Conservation (phyloP, 2,113 vertebrate genomes). For the Vidua macroura region DNA sequence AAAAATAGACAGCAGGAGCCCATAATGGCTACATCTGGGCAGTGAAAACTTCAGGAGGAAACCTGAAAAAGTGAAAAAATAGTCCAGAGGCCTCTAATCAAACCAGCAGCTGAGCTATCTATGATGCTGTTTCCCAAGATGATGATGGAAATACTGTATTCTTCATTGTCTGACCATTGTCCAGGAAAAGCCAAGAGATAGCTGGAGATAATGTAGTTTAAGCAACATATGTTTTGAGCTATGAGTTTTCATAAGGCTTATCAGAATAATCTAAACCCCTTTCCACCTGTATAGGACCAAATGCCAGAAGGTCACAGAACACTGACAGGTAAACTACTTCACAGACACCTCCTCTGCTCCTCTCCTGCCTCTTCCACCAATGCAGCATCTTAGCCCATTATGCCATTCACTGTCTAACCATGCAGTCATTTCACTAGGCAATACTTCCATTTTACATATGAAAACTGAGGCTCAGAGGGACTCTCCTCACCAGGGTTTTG, state of each 20-base stretch:
- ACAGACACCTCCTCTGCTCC: background rate
- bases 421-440: background rate
- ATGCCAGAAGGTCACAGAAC: background rate
- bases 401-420: background rate
- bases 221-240: background rate
- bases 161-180: background rate
- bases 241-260: background rate
- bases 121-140: background rate
- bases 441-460: background rate
- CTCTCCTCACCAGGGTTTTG: background rate
- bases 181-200: background rate
- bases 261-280: background rate
- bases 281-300: background rate
- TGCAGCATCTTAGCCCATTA: background rate
- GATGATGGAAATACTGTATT: background rate
- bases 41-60: background rate
- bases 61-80: background rate
- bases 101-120: background rate
- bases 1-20: background rate
- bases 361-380: background rate
- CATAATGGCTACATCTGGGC: background rate
- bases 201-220: background rate
- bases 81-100: background rate
- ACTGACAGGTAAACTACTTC: background rate
- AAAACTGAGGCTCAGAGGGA: background rate